These are phyloP conservation scores for Bombus cullumanus DNA, from an alignment of 1,140 invertebrate genomes.

Conservation along the genomic window DNA sequence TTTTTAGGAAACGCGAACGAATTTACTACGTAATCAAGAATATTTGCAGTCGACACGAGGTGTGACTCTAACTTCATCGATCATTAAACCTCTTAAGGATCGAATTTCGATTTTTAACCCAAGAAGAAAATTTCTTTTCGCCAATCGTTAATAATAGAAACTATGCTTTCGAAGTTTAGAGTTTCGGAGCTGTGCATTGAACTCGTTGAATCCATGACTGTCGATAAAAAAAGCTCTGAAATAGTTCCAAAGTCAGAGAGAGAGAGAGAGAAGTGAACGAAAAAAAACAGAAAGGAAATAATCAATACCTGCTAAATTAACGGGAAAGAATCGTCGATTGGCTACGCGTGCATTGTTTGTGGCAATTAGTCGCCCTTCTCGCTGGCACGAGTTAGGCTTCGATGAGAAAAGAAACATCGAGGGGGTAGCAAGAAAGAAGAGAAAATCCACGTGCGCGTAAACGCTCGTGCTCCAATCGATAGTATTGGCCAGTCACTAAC, in stretches of 20 bases:
- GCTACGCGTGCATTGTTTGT: background rate
- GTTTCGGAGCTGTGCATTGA: background rate
- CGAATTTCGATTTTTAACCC: too few species aligned
- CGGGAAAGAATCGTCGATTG: background rate
- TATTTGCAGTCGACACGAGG: too few species aligned
- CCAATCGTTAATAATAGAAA: too few species aligned
- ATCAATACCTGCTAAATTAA: background rate
- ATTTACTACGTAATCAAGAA: too few species aligned
- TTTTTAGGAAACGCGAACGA: too few species aligned
- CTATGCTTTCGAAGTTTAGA: too few species aligned
- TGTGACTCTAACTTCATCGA: too few species aligned
- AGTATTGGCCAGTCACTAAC: background rate
- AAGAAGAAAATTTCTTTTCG: too few species aligned
- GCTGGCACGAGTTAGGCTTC: slow-evolving; percentile 4
- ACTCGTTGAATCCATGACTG: background rate
- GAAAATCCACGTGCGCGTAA: background rate
- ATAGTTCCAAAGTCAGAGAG: background rate
- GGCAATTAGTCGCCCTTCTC: slow-evolving; percentile 16
- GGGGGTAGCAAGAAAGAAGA: background rate
- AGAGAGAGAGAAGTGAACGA: background rate
- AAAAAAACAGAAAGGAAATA: background rate
- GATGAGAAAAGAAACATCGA: background rate
- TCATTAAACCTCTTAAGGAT: too few species aligned
- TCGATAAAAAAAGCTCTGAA: background rate
- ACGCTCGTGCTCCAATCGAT: background rate